phyloP scores from a whole-genome alignment of 1,140 invertebrate species.

The Eupeodes corollae region DNA sequence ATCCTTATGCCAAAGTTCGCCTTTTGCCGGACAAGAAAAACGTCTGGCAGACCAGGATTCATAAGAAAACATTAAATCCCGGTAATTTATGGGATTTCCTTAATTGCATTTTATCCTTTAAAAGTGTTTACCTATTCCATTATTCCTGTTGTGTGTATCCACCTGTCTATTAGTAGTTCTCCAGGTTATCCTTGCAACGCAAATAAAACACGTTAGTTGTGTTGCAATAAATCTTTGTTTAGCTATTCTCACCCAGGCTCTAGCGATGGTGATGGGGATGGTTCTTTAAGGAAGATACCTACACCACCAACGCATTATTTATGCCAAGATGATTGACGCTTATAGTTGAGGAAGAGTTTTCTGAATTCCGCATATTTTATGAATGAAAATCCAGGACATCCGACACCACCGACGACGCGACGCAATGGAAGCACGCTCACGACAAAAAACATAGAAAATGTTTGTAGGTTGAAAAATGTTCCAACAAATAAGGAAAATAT shows the following conservation, averaged over 20 bases:
- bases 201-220: background rate
- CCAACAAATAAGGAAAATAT: too few species aligned
- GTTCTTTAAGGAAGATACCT: too few species aligned
- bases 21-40: conserved; percentile 46
- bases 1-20: conserved; percentile 50
- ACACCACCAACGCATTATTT: background rate
- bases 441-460: too few species aligned
- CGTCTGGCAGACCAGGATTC: conserved; percentile 50
- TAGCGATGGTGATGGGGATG: background rate
- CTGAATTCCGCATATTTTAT: background rate
- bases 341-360: background rate
- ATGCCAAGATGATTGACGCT: background rate
- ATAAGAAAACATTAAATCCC: conserved; percentile 52
- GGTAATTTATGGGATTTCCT: conserved; percentile 20
- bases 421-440: too few species aligned
- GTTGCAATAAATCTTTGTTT: background rate
- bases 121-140: background rate
- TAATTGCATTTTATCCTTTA: background rate
- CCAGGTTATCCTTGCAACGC: too few species aligned
- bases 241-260: background rate
- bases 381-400: background rate
- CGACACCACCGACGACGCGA: background rate
- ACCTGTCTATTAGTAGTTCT: too few species aligned
- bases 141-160: too few species aligned
- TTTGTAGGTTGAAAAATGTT: too few species aligned